Evolutionary conservation across 1,140 invertebrate species (phyloP).

Genomic region (Bombus pyrosoma): DNA sequence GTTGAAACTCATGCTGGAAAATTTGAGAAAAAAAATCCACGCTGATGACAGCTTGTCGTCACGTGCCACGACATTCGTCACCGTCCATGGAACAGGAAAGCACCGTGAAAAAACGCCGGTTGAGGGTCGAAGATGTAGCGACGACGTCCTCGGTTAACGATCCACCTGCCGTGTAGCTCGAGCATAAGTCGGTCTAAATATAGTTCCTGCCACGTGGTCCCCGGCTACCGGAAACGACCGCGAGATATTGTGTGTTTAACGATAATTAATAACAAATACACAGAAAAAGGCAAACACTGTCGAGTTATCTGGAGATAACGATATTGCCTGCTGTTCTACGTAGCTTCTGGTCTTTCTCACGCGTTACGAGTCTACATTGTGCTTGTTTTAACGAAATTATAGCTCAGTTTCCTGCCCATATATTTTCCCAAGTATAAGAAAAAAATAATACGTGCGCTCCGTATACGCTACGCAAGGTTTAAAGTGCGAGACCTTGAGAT

Average conservation of each 20-base stretch:
- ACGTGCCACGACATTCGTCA: conserved; percentile 54
- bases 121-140: not conserved
- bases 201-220: conserved; percentile 54
- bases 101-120: conserved; percentile 40
- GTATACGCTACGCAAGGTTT: too few species aligned
- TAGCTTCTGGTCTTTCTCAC: not conserved
- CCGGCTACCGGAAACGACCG: conserved; percentile 44
- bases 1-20: not conserved
- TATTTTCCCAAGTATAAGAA: too few species aligned
- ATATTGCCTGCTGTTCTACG: not conserved
- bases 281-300: not conserved
- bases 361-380: too few species aligned
- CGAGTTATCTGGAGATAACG: not conserved
- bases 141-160: conserved; percentile 57
- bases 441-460: too few species aligned
- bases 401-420: too few species aligned
- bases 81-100: conserved; percentile 45
- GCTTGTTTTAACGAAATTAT: too few species aligned
- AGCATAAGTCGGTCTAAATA: conserved; percentile 49
- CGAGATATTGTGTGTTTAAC: conserved; percentile 1
- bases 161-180: conserved; percentile 60
- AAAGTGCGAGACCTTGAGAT: not conserved
- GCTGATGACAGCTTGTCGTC: conserved; percentile 43
- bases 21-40: not conserved
- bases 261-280: conserved; percentile 25